These are phyloP conservation scores for Cerastis rubricosa DNA, from an alignment of 2,888 invertebrate genomes.

Conservation along the genomic window DNA sequence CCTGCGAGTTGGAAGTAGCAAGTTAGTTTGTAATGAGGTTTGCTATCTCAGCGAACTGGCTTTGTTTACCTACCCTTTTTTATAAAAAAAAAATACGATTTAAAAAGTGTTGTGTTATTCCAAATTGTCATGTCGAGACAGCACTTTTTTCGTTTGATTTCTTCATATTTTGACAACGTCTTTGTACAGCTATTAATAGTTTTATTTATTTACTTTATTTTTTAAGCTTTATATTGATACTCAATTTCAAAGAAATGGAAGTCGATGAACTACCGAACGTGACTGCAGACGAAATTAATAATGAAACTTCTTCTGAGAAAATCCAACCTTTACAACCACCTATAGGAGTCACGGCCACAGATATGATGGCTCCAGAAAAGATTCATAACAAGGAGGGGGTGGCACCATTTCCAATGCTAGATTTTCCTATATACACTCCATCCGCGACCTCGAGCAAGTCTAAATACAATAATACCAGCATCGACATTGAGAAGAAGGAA, in stretches of 20 bases:
- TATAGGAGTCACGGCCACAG: not conserved
- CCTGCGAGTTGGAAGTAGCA: not conserved
- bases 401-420: not conserved
- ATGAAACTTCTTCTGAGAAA: constrained; percentile 12
- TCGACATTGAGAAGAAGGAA: constrained; percentile 6
- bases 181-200: constrained; percentile 28
- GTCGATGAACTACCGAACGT: constrained; percentile 19
- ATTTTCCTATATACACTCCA: constrained; percentile 9
- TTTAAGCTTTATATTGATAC: constrained; percentile 21
- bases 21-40: constrained; percentile 7
- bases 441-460: constrained; percentile 50
- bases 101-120: not conserved
- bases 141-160: constrained; percentile 21
- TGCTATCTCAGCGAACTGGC: not conserved
- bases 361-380: constrained; percentile 22
- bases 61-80: not conserved
- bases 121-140: constrained; percentile 16
- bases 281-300: constrained; percentile 10
- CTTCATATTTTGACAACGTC: constrained; percentile 29
- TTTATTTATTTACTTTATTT: constrained; percentile 16
- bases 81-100: not conserved
- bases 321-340: not conserved
- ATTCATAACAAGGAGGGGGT: not conserved
- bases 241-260: constrained; percentile 51
- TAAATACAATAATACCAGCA: constrained; percentile 6